These are phyloP conservation scores for Atherinomorus stipes DNA, from an alignment of 2,113 vertebrate genomes.

Conservation along the genomic window DNA sequence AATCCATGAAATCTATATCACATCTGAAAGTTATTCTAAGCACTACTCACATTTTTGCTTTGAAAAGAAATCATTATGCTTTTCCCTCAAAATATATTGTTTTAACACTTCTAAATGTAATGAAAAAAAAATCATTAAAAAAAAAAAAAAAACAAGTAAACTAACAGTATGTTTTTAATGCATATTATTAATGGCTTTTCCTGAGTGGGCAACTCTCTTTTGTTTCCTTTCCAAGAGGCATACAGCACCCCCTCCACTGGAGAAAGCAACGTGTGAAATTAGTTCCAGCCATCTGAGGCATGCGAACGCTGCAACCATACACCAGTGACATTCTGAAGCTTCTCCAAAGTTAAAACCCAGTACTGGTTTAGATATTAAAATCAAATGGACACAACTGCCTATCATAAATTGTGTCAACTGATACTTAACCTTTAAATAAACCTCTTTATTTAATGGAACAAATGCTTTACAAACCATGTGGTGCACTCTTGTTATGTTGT, in stretches of 20 bases:
- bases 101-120: background rate
- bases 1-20: no score
- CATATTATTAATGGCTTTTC: constrained; percentile 19
- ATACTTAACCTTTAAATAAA: constrained; percentile 15
- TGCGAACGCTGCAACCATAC: constrained; percentile 28
- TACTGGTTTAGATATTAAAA: constrained; percentile 42
- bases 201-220: constrained; percentile 1
- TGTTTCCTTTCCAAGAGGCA: constrained; percentile 8
- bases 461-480: constrained; percentile 21
- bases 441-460: constrained; percentile 17
- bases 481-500: constrained; percentile 6
- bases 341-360: constrained; percentile 14
- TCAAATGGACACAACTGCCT: background rate
- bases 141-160: background rate
- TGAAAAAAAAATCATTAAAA: background rate
- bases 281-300: constrained; percentile 23
- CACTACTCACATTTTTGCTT: background rate
- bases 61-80: background rate
- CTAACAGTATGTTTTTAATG: background rate
- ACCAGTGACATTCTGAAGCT: constrained; percentile 23
- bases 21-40: background rate
- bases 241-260: constrained; percentile 1
- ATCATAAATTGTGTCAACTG: constrained; percentile 29
- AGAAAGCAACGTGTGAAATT: constrained; percentile 22
- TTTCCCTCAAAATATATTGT: background rate